A percentile compares a stretch with the other conserved stretches of the same genome.
These are phyloP conservation scores for Drosophila ficusphila DNA, from an alignment of 1,140 invertebrate species.

Conservation along the genomic window DNA sequence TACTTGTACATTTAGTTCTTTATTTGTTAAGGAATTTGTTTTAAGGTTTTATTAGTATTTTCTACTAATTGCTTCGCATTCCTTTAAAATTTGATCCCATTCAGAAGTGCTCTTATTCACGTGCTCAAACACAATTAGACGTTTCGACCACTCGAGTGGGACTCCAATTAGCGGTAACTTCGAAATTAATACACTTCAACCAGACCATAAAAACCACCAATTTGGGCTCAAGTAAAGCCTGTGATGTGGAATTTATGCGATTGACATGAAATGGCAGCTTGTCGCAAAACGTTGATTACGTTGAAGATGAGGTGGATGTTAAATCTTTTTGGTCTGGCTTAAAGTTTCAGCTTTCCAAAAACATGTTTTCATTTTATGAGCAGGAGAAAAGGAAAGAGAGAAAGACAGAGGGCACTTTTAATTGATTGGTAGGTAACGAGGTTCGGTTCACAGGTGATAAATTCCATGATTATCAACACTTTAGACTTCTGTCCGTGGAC, in stretches of 20 bases:
- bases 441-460: constrained; percentile 77
- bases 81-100: neutral
- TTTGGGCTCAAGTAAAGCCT: constrained; percentile 37
- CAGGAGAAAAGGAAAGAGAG: neutral
- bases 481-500: constrained; percentile 39
- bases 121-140: constrained; percentile 16
- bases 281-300: constrained; percentile 49
- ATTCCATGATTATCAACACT: constrained; percentile 77
- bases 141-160: constrained; percentile 8
- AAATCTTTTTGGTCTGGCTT: constrained; percentile 29
- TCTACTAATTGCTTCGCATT: neutral
- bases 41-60: neutral
- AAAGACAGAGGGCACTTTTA: constrained; percentile 11
- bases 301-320: constrained; percentile 9
- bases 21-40: neutral
- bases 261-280: constrained; percentile 73
- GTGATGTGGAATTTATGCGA: constrained; percentile 55
- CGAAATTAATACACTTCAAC: neutral
- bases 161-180: constrained; percentile 21
- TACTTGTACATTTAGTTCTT: too few species aligned
- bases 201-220: constrained; percentile 34
- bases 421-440: constrained; percentile 48
- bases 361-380: constrained; percentile 29
- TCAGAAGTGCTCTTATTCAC: neutral
- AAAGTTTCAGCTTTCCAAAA: constrained; percentile 27